A percentile compares a stretch with the other conserved stretches of the same genome.
phyloP scores from a whole-genome alignment of 2,797 vertebrate genomes.

The Xenentodon cancila region DNA sequence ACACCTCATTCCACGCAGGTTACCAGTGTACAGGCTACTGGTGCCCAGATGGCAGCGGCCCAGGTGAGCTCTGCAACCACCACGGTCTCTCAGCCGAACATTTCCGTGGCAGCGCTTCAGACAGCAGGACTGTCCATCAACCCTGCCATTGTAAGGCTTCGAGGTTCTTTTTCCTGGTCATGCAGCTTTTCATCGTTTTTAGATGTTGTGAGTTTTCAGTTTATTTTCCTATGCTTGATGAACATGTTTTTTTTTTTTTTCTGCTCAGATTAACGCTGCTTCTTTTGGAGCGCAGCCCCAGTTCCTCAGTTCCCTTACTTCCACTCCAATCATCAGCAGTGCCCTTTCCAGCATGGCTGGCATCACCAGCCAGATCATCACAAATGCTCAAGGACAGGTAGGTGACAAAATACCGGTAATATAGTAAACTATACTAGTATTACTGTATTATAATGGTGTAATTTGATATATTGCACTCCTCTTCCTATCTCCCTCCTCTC shows the following conservation, averaged over 20 bases:
- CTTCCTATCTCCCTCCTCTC: too few species aligned
- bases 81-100: slow-evolving; percentile 80
- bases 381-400: slow-evolving; percentile 94
- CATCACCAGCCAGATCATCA: slow-evolving; percentile 92
- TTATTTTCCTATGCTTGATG: neutral
- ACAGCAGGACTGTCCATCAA: slow-evolving; percentile 92
- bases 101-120: slow-evolving; percentile 87
- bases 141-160: slow-evolving; percentile 87
- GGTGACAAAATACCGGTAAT: slow-evolving; percentile 7
- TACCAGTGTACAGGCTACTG: slow-evolving; percentile 73
- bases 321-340: slow-evolving; percentile 89
- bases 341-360: slow-evolving; percentile 89
- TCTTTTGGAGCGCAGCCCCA: slow-evolving; percentile 91
- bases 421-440: neutral
- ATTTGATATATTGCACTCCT: neutral
- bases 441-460: neutral
- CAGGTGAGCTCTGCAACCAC: slow-evolving; percentile 72
- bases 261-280: slow-evolving; percentile 87
- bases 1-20: slow-evolving; percentile 73
- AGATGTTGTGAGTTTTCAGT: neutral
- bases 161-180: neutral
- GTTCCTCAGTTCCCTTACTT: slow-evolving; percentile 90
- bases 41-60: slow-evolving; percentile 75
- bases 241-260: slow-evolving; percentile 1
- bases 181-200: neutral